Base-by-base conservation (phyloP, 1,140 invertebrate species). In the Ladona fulva region DNA sequence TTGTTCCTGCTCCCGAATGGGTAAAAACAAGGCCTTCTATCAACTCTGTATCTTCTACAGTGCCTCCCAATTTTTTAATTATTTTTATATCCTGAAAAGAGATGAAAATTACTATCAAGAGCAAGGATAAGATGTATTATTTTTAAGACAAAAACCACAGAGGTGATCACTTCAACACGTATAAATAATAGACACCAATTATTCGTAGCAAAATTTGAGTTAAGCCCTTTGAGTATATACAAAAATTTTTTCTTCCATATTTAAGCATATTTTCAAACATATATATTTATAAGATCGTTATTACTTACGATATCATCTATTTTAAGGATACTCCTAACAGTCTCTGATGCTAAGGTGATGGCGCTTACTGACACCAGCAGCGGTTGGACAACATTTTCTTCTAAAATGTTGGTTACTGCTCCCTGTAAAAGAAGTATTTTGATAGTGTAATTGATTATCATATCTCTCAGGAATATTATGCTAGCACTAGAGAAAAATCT, bases 341-440 rank as follows among this genome's bases (percentile, higher is more conserved):
- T 99, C 89, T 99, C 98, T 0, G 97, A 93, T 80, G 98, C 94
- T 79, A 99, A 90, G 77, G 92, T 96, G 78, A 99, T 93, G 25
- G 97, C 96, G 82, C 95, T 97, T 10, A 92, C 92, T 24, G 96
- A 96, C 22, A 99, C 98, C 81, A 99, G 89, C 79, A 99, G 87
- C 12, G 98, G 98, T 85, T 99, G 98, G 66, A 99, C 91, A 74
- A 99, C 98, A 87, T 97, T 96, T 86, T 99, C 98, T 78, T 97
- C 95, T 24, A 96, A 86, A 83, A 99, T 99, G 86, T 99, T 95
- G 7, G 97, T 97, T 79, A 99, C 97, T 78, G 91, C 90, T 75
- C 98, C 97, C 87, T 91, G 80, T 42, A 79, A 42, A 79, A 77
- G 22, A 76, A 19, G 77, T 25, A 81, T 73, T 37, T 37, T 37